phyloP scores from a whole-genome alignment of 1,140 invertebrate species.

The Myzus persicae region DNA sequence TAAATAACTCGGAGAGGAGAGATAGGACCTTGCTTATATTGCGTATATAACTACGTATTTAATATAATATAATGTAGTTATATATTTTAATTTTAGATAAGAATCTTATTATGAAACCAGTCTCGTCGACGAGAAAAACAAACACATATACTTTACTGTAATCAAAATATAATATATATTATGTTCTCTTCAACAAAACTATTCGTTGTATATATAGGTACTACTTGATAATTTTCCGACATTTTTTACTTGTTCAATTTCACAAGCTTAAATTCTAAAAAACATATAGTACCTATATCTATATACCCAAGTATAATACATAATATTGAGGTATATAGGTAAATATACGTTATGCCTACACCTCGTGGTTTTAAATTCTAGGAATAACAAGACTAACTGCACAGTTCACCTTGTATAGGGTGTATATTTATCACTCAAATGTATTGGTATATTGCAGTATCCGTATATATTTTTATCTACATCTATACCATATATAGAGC shows the following conservation, averaged over 20 bases:
- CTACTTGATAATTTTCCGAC: not conserved
- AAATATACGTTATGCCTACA: not conserved
- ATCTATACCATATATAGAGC: not conserved
- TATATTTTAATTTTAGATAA: conserved; percentile 40
- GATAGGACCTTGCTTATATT: not conserved
- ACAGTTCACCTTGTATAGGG: not conserved
- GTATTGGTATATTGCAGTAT: not conserved
- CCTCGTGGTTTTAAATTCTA: no score
- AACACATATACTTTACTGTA: not conserved
- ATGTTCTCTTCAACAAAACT: not conserved
- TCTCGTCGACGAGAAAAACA: not conserved
- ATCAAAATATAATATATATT: not conserved
- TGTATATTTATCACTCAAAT: not conserved
- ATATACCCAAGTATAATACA: no score
- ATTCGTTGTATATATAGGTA: no score
- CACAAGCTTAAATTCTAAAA: not conserved
- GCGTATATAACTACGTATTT: not conserved
- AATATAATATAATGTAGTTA: not conserved
- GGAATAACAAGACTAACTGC: no score
- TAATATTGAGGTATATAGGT: no score
- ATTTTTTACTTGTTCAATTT: not conserved
- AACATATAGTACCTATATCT: no score
- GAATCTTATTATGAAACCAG: not conserved
- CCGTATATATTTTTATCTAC: not conserved
- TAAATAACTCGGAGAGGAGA: not conserved